phyloP scores from a whole-genome alignment of 2,113 vertebrate genomes.

The Plectropomus leopardus region DNA sequence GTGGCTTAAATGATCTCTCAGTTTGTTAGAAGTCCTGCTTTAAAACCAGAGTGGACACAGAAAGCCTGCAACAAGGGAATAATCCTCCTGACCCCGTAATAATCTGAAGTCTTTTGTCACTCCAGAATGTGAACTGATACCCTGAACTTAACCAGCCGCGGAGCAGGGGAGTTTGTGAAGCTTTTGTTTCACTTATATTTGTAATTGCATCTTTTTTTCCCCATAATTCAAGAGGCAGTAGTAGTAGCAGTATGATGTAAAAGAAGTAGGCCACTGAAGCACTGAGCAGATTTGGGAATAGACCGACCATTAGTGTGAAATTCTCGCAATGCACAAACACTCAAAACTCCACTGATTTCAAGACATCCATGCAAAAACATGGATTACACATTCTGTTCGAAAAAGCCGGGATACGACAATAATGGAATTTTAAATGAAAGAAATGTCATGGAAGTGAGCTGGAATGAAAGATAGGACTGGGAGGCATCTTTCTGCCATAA shows the following conservation, averaged over 20 bases:
- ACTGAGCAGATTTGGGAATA: not conserved
- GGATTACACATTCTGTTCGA: not conserved
- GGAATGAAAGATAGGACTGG: conserved; percentile 53
- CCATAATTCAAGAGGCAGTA: not conserved
- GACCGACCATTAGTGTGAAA: not conserved
- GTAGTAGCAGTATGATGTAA: not conserved
- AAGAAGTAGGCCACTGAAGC: not conserved
- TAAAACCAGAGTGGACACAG: too few relatives aligned
- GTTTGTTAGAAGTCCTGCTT: too few relatives aligned
- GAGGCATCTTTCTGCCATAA: conserved; percentile 51
- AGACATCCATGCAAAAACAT: conserved; percentile 1
- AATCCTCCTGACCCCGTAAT: too few relatives aligned
- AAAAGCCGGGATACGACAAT: conserved; percentile 34
- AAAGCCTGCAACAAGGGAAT: too few relatives aligned
- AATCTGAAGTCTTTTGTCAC: too few relatives aligned
- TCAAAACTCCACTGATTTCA: not conserved
- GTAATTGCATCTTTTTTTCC: not conserved
- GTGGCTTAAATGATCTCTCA: too few relatives aligned
- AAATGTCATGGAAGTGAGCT: conserved; percentile 36
- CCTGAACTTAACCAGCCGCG: too few relatives aligned
- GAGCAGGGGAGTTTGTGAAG: not conserved
- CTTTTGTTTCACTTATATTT: not conserved
- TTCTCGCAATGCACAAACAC: not conserved
- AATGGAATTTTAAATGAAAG: conserved; percentile 58
- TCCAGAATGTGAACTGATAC: too few relatives aligned